These are phyloP conservation scores for Cottoperca gobio DNA, from an alignment of 2,797 vertebrate species.

Conservation along the genomic window DNA sequence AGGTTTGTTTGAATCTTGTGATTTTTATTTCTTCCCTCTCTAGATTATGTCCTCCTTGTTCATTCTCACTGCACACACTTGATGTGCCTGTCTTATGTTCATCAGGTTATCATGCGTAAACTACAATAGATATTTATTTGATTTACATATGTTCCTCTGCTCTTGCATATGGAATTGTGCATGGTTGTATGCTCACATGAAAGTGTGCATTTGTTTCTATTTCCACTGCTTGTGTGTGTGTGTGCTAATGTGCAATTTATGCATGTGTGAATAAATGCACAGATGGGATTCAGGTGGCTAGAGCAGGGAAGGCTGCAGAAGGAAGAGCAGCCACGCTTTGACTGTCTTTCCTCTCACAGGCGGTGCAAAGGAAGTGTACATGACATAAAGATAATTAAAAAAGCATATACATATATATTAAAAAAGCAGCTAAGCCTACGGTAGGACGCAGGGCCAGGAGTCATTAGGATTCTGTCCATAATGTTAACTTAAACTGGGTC, in stretches of 20 bases:
- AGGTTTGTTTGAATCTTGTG: constrained; percentile 1
- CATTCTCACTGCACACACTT: constrained; percentile 25
- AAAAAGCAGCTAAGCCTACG: constrained; percentile 65
- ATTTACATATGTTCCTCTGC: constrained; percentile 62
- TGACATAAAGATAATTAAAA: constrained; percentile 84
- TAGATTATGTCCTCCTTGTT: constrained; percentile 33
- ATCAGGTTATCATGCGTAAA: constrained; percentile 42
- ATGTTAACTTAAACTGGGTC: constrained; percentile 74
- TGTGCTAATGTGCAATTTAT: constrained; percentile 56
- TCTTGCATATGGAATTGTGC: constrained; percentile 51
- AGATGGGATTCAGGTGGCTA: constrained; percentile 81
- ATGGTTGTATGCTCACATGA: constrained; percentile 46
- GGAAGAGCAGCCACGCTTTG: constrained; percentile 65
- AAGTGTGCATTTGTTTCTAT: constrained; percentile 56
- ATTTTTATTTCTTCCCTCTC: constrained; percentile 17
- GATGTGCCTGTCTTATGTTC: constrained; percentile 44
- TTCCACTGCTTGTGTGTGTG: constrained; percentile 25
- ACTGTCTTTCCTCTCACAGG: constrained; percentile 68
- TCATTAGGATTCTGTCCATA: constrained; percentile 79
- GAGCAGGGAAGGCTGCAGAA: constrained; percentile 67
- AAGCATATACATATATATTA: constrained; percentile 77
- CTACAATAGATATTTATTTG: constrained; percentile 49
- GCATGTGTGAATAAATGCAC: constrained; percentile 79
- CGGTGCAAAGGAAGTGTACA: constrained; percentile 75
- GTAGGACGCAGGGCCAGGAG: constrained; percentile 46